These are phyloP conservation scores for Sebastolobus altivelis DNA, from an alignment of 2,797 vertebrate species.

Conservation along the genomic window DNA sequence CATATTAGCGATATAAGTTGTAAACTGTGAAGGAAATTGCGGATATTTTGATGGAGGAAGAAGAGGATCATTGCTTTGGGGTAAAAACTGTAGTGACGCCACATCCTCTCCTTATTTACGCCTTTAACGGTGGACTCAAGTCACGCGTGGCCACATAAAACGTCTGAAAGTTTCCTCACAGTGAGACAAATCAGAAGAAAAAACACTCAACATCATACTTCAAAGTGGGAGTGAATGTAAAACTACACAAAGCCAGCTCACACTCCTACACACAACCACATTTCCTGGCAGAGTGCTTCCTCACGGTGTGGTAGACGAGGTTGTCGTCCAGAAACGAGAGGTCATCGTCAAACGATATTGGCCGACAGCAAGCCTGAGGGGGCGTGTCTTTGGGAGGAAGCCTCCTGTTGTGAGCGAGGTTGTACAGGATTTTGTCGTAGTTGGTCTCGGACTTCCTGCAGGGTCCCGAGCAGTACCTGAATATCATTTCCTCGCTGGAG, in stretches of 20 bases:
- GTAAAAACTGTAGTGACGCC: constrained; percentile 1
- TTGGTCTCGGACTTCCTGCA: constrained; percentile 92
- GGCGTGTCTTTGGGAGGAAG: constrained; percentile 87
- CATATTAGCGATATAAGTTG: constrained; percentile 5
- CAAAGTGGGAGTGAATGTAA: constrained; percentile 9
- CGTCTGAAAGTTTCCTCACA: constrained; percentile 86
- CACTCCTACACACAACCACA: constrained; percentile 88
- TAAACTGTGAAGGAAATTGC: constrained; percentile 8
- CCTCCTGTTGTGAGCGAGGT: constrained; percentile 88
- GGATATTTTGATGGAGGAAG: not conserved
- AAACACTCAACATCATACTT: constrained; percentile 13
- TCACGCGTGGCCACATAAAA: constrained; percentile 85
- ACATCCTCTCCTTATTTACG: constrained; percentile 9
- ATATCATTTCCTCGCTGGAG: constrained; percentile 95
- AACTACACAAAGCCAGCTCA: constrained; percentile 16
- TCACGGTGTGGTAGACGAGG: constrained; percentile 93
- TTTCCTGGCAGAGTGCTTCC: constrained; percentile 94
- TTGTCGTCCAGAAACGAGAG: constrained; percentile 95
- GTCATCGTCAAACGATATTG: constrained; percentile 93
- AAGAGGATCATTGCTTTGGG: constrained; percentile 10
- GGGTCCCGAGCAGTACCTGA: constrained; percentile 94
- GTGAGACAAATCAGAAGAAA: constrained; percentile 82
- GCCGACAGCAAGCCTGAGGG: constrained; percentile 87
- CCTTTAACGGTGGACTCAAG: constrained; percentile 38
- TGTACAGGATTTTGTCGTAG: constrained; percentile 95